Evolutionary conservation across 2,888 invertebrate genomes (phyloP), one percentile per base, ranked within the genome.

Genomic region (Lithophane ornitopus): DNA sequence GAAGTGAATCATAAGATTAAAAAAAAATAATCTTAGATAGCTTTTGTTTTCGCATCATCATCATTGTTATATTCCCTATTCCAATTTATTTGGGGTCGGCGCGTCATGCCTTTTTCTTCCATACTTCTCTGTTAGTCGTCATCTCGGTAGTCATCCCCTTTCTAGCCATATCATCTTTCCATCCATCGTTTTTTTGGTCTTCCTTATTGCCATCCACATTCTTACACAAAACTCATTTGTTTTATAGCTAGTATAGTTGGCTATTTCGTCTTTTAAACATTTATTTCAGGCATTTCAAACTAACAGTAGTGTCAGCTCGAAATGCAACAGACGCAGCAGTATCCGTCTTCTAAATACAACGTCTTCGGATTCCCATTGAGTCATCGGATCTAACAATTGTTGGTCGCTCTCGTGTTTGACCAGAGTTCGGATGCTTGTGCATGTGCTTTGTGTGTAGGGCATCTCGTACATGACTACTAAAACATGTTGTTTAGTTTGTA

Each of bases 341-440:
- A 14, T 34, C 26, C 14, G 41, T 58, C 62, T 77, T 44, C 56
- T 8, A 9, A 58, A 58, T 3, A 70, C 63, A 65, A n/a, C 14
- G 62, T 67, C 78, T 68, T 79, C 65, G 26, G 59, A 34, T 70
- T 75, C 14, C 65, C n/a, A 80, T 80, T 80, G 54, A 80, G 58
- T 75, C 68, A 80, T 75, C 58, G 34, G 62, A 79, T 54, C 69
- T 56, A 70, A 56, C 80, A 76, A 80, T 80, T 80, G 80, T 66
- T 70, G 41, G 69, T 41, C 56, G 41, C 26, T 74, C 41, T 54
- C 59, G 41, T 80, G 79, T 80, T 80, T 66, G 80, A 66, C 54
- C 69, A 26, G 80, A 80, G 75, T 61, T 75, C 69, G 26, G 41
- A 65, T 70, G 80, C 54, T 66, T 61, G 56, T 26, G 75, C 75